A percentile compares a stretch with the other conserved stretches of the same genome.
phyloP scores from a whole-genome alignment of 2,888 invertebrate genomes.

The Andricus quercusramuli region DNA sequence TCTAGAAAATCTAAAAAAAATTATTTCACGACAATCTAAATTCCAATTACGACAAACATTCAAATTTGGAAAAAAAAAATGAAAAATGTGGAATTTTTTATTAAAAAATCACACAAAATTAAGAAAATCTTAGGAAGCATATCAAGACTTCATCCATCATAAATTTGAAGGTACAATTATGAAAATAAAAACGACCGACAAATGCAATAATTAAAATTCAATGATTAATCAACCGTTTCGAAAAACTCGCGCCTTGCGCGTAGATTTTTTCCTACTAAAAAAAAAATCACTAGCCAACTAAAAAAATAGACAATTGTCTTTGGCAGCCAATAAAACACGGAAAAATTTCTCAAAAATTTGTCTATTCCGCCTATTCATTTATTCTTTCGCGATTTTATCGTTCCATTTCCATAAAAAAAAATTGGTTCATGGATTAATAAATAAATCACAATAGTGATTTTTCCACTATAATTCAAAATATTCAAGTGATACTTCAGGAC shows the following conservation, averaged over 20 bases:
- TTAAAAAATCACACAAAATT: too few relatives aligned
- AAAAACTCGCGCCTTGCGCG: slow-evolving; percentile 17
- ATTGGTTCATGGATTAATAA: not conserved
- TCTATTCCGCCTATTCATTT: not conserved
- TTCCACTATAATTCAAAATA: not conserved
- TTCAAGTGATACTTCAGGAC: not conserved
- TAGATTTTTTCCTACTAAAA: not conserved
- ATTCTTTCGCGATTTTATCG: not conserved
- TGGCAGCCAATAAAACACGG: slow-evolving; percentile 4
- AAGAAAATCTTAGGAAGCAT: too few relatives aligned
- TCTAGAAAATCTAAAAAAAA: too few relatives aligned
- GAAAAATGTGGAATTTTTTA: too few relatives aligned
- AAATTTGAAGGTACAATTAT: not conserved
- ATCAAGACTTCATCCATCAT: not conserved
- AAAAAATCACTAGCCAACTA: not conserved
- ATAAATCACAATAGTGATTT: not conserved
- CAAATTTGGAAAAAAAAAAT: too few relatives aligned
- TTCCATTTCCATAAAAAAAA: not conserved
- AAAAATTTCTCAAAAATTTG: not conserved
- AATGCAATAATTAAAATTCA: slow-evolving; percentile 3
- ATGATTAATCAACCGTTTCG: not conserved
- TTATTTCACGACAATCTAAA: too few relatives aligned
- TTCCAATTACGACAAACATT: too few relatives aligned
- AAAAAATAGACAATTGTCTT: slow-evolving; percentile 25
- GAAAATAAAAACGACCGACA: not conserved